Evolutionary conservation across 2,113 vertebrate genomes (phyloP), one percentile per base, ranked within the genome.

Genomic region (Microcebus tavaratra): DNA sequence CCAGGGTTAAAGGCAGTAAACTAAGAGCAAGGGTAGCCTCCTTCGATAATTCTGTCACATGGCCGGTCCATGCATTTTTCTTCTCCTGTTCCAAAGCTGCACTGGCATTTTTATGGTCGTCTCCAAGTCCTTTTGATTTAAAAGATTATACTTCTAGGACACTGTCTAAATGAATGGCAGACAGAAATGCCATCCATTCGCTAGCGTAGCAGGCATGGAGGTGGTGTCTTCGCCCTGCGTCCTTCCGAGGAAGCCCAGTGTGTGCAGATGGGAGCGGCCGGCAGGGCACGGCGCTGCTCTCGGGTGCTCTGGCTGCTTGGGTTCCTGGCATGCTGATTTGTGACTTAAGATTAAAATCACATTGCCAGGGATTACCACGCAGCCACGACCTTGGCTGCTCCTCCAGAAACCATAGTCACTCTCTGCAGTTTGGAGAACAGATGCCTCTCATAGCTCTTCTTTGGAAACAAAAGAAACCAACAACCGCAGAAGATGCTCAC

Each of bases 291-390:
- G 86, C 2, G 48, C 82, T 48, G 68, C 95, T 57, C 90, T 78
- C 2, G 23, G 90, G 88, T 98, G 98, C 99, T 99, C 98, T 99
- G 99, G 99, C 98, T 99, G 99, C 99, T 99, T 99, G 99, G 99
- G 99, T 99, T 99, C 99, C 99, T 99, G 99, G 99, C 99, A 99
- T 99, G 99, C 99, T 99, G 99, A 99, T 99, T 99, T 99, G 99
- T 99, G 99, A 99, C 96, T 99, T 99, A 99, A 99, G 99, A 99
- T 99, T 99, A 99, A 99, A 99, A 99, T 99, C 99, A 99, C 99
- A 99, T 99, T 99, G 99, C 99, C 99, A 99, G 99, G 99, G 99
- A 99, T 99, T 99, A 99, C 99, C 99, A 99, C 99, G 98, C 98
- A 99, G 98, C 99, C 99, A 99, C 98, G 98, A 99, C 99, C 98